A percentile compares a stretch with the other conserved stretches of the same genome.
These are phyloP conservation scores for Cryptotis parvus DNA, from an alignment of 2,113 vertebrate species.

Conservation along the genomic window DNA sequence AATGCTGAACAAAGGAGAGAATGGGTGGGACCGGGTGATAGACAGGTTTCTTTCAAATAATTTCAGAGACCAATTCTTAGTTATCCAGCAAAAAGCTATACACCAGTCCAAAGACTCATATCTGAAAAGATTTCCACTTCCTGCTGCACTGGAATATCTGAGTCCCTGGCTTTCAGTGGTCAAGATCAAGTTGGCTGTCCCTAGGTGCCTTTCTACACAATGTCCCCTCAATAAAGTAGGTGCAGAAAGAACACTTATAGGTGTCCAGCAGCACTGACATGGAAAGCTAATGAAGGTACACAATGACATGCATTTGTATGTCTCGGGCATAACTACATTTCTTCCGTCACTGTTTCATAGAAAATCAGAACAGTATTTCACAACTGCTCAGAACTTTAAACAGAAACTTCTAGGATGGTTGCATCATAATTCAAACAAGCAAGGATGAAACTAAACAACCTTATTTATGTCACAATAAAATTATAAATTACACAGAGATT, in stretches of 20 bases:
- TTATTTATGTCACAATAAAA: not conserved
- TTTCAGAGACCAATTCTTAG: not conserved
- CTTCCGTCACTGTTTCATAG: not conserved
- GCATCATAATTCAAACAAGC: not conserved
- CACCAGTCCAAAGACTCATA: not conserved
- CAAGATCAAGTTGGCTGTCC: not conserved
- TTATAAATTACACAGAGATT: not conserved
- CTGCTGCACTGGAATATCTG: not conserved
- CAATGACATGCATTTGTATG: fast-evolving
- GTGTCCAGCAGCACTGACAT: no score
- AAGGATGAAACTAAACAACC: not conserved
- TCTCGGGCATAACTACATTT: not conserved
- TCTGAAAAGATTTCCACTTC: not conserved
- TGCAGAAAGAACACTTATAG: no score
- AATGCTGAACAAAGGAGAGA: not conserved
- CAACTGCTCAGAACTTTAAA: not conserved
- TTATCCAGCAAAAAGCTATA: not conserved
- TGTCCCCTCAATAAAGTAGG: not conserved
- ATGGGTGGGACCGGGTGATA: not conserved
- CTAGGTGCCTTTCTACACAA: not conserved
- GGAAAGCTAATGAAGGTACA: no score
- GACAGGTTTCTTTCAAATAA: not conserved
- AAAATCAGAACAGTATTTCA: not conserved
- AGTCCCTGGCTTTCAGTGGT: not conserved
- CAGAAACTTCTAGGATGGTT: no score